Percentiles rank a stretch among this genome's conserved stretches.
Evolutionary conservation across 2,888 invertebrate species (phyloP).

Genomic region (Papilio demoleus): DNA sequence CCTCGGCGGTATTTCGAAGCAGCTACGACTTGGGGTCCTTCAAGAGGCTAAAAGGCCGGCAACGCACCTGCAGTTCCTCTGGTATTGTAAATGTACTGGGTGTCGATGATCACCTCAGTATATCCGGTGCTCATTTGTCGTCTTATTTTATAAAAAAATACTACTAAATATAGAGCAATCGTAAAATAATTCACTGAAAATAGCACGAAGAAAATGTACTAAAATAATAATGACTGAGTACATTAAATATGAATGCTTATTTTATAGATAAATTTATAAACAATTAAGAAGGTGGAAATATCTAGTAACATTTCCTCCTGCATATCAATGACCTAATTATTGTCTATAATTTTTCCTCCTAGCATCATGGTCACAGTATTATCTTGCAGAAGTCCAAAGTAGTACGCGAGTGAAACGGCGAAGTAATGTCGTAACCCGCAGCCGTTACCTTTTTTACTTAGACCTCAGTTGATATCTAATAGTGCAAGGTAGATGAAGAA

Average conservation of each 20-base stretch:
- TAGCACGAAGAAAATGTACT: no score
- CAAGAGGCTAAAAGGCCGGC: no score
- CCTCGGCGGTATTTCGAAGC: no score
- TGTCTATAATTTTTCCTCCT: slow-evolving; percentile 20
- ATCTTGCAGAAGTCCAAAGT: slow-evolving; percentile 8
- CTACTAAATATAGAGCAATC: no score
- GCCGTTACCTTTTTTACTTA: slow-evolving; percentile 14
- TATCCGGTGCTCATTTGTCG: no score
- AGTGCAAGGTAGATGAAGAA: slow-evolving; percentile 31
- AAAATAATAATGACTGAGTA: no score
- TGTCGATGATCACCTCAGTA: no score
- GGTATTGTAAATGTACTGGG: no score
- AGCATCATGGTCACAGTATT: slow-evolving; percentile 22
- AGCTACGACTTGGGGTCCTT: no score
- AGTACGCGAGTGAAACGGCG: slow-evolving; percentile 35
- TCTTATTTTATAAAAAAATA: no score
- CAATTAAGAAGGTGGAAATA: not conserved
- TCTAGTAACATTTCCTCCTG: not conserved
- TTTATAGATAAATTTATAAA: no score
- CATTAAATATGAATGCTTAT: not conserved
- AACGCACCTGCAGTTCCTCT: no score
- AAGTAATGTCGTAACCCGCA: slow-evolving; percentile 32
- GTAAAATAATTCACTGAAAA: not conserved
- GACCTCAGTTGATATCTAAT: not conserved
- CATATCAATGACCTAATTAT: not conserved